A percentile compares a stretch with the other conserved stretches of the same genome.
phyloP scores from a whole-genome alignment of 1,140 invertebrate species.

The Drosophila ercepeae region DNA sequence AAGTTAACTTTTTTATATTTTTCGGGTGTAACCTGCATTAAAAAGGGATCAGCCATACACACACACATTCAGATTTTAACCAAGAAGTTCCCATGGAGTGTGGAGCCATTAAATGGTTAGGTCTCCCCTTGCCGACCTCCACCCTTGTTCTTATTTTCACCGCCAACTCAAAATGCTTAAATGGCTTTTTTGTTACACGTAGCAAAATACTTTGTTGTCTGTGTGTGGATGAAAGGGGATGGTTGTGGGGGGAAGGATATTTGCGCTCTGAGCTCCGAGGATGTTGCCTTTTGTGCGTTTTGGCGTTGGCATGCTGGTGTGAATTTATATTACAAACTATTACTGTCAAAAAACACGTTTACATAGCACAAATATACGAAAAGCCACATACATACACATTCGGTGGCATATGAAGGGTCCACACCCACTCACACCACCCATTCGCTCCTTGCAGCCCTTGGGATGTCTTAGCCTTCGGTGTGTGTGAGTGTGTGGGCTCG shows the following conservation, averaged over 20 bases:
- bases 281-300: conserved; percentile 58
- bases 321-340: conserved; percentile 83
- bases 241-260: neutral
- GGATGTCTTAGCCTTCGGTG: conserved; percentile 38
- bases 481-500: conserved; percentile 17
- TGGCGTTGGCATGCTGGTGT: conserved; percentile 75
- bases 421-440: conserved; percentile 1
- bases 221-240: conserved; percentile 3
- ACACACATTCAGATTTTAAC: conserved; percentile 3
- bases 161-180: conserved; percentile 80
- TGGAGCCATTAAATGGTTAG: conserved; percentile 76
- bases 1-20: conserved; percentile 53
- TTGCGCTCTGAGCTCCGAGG: conserved; percentile 2
- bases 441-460: conserved; percentile 28
- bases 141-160: neutral
- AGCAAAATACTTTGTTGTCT: conserved; percentile 81
- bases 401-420: conserved; percentile 19
- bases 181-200: conserved; percentile 82
- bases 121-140: conserved; percentile 49
- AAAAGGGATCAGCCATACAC: conserved; percentile 65
- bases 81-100: conserved; percentile 36
- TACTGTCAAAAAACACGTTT: conserved; percentile 83
- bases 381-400: conserved; percentile 28
- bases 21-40: conserved; percentile 64
- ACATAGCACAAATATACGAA: conserved; percentile 76